phyloP scores from a whole-genome alignment of 2,797 vertebrate species.

The Sus cebifrons region DNA sequence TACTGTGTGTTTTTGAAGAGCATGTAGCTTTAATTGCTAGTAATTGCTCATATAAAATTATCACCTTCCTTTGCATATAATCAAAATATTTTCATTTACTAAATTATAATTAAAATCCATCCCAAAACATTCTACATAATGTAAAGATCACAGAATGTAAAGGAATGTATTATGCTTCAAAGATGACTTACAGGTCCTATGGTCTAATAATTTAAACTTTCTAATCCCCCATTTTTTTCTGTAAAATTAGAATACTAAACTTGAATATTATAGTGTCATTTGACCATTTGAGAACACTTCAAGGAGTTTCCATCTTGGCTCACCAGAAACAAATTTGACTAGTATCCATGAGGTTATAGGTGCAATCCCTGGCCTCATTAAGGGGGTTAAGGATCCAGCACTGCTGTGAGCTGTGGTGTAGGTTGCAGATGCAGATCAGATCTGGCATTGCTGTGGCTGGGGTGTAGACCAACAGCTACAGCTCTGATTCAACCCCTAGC shows the following conservation, averaged over 20 bases:
- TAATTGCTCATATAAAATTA: neutral
- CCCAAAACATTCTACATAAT: neutral
- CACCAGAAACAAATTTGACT: neutral
- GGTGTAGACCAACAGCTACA: too few species aligned
- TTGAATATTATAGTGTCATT: neutral
- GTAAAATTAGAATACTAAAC: neutral
- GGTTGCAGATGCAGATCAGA: too few species aligned
- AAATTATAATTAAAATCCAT: neutral
- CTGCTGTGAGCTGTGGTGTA: too few species aligned
- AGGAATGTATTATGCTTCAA: neutral
- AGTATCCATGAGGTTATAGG: neutral
- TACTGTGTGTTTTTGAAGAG: neutral
- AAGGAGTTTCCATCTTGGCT: neutral
- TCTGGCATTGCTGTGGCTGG: too few species aligned
- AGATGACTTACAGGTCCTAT: neutral
- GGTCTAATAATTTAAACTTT: neutral
- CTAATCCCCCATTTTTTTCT: neutral
- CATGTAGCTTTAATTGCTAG: neutral
- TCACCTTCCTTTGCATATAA: neutral
- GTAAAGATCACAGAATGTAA: neutral
- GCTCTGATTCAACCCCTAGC: too few species aligned
- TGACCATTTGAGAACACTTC: neutral
- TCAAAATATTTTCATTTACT: neutral
- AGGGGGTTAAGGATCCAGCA: too few species aligned
- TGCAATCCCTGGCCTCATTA: too few species aligned